Evolutionary conservation across 2,888 invertebrate species (phyloP).

Genomic region (Phyllotreta cruciferae): DNA sequence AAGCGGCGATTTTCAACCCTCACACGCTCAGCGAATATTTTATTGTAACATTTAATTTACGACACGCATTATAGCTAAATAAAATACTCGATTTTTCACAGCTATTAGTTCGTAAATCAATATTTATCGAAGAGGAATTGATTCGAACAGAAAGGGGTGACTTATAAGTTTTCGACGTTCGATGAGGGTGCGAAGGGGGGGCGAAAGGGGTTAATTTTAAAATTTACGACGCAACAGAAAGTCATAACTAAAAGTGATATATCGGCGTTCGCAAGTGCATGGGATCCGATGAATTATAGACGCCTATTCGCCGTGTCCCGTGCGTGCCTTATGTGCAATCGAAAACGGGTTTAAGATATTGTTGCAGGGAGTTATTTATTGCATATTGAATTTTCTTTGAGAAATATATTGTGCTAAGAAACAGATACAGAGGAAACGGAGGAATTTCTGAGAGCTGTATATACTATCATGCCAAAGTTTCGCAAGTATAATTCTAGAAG

Average conservation of each 20-base stretch:
- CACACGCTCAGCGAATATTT: slow-evolving; percentile 6
- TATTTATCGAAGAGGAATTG: slow-evolving; percentile 57
- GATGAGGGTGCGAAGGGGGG: slow-evolving; percentile 26
- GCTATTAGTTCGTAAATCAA: slow-evolving; percentile 58
- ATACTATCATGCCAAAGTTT: neutral
- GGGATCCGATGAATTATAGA: slow-evolving; percentile 48
- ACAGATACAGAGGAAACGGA: too few species aligned
- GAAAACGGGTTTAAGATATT: slow-evolving; percentile 40
- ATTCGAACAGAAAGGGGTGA: slow-evolving; percentile 47
- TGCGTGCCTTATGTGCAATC: slow-evolving; percentile 42
- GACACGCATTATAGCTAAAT: slow-evolving; percentile 57
- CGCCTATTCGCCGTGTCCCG: too few species aligned
- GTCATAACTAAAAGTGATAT: slow-evolving; percentile 46
- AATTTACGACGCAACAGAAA: slow-evolving; percentile 52
- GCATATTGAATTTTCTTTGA: slow-evolving; percentile 20
- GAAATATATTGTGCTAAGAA: too few species aligned
- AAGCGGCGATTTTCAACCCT: neutral
- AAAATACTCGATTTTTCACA: slow-evolving; percentile 54
- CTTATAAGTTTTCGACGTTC: slow-evolving; percentile 17
- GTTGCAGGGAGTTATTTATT: slow-evolving; percentile 36
- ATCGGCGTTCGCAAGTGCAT: slow-evolving; percentile 52
- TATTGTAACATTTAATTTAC: slow-evolving; percentile 49
- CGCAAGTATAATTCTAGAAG: too few species aligned
- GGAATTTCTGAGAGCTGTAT: neutral
- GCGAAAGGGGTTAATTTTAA: slow-evolving; percentile 45